Percentiles rank a stretch among this genome's conserved stretches.
phyloP scores from a whole-genome alignment of 2,113 vertebrate genomes.

The Edolisoma coerulescens region DNA sequence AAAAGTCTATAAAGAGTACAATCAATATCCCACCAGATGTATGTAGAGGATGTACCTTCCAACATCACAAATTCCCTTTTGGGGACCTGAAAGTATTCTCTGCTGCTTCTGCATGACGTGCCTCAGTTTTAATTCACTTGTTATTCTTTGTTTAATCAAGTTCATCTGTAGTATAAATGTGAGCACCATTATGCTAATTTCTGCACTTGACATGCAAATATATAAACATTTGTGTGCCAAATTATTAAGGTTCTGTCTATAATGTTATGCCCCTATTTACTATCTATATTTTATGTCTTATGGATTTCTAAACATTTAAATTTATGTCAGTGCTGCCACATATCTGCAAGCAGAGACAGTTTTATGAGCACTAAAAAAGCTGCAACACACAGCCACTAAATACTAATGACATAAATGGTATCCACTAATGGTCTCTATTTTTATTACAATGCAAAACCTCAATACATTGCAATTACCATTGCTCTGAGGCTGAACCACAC shows the following conservation, averaged over 20 bases:
- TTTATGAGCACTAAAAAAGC: conserved; percentile 95
- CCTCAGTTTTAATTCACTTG: conserved; percentile 50
- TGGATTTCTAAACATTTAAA: conserved; percentile 85
- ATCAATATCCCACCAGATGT: not conserved
- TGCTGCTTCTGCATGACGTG: not conserved
- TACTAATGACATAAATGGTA: conserved; percentile 88
- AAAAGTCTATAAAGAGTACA: conserved; percentile 1
- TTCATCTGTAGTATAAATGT: conserved; percentile 55
- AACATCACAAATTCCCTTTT: not conserved
- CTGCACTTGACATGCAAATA: conserved; percentile 73
- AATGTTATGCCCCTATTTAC: conserved; percentile 75
- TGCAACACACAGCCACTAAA: conserved; percentile 81
- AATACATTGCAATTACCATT: conserved; percentile 83
- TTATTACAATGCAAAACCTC: conserved; percentile 83
- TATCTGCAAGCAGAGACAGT: conserved; percentile 85
- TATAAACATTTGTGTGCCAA: conserved; percentile 71
- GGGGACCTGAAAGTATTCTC: not conserved
- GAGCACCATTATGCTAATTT: conserved; percentile 68
- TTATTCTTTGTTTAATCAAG: conserved; percentile 61
- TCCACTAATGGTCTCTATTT: conserved; percentile 85
- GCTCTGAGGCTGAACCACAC: conserved; percentile 64
- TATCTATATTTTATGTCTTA: conserved; percentile 89
- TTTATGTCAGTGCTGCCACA: conserved; percentile 82
- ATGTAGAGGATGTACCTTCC: not conserved
- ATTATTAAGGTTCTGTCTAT: conserved; percentile 72